Evolutionary conservation across 37 sponge, comb jelly and placozoan genomes (phyloP).

Genomic region (Oopsacas minuta): DNA sequence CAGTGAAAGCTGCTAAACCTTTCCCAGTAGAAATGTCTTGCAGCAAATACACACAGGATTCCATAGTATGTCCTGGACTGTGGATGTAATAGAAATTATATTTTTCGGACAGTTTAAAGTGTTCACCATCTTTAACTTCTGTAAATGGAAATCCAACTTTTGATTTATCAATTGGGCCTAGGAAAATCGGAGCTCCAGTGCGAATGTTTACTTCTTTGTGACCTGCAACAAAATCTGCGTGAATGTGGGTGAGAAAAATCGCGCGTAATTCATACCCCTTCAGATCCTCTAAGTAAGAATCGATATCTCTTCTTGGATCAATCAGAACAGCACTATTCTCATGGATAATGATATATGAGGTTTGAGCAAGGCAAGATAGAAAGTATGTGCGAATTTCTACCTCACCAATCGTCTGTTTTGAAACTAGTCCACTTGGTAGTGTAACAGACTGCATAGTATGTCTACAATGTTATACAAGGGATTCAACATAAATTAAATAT

Average conservation of each 20-base stretch:
- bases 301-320: conserved; percentile 80
- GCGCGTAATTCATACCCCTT: background rate
- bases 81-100: conserved; percentile 40
- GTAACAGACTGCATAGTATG: background rate
- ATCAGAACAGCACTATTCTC: conserved; percentile 57
- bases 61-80: conserved; percentile 82
- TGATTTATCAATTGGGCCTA: conserved; percentile 54
- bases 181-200: conserved; percentile 46
- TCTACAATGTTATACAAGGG: too few relatives aligned
- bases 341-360: conserved; percentile 60
- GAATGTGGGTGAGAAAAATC: conserved; percentile 60
- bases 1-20: conserved; percentile 53
- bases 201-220: conserved; percentile 51
- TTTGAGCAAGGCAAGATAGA: conserved; percentile 82
- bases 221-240: conserved; percentile 89
- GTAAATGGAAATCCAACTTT: conserved; percentile 42
- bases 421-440: conserved; percentile 22
- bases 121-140: conserved; percentile 64
- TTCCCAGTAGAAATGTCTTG: conserved; percentile 21
- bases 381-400: conserved; percentile 61
- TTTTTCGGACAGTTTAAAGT: conserved; percentile 37
- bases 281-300: conserved; percentile 32
- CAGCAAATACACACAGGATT: conserved; percentile 63
- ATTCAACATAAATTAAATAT: too few relatives aligned
- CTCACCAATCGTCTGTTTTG: conserved; percentile 15